A percentile compares a stretch with the other conserved stretches of the same genome.
Conservation (phyloP, 2,888 invertebrate genomes). For the Ornithoptera alexandrae region DNA sequence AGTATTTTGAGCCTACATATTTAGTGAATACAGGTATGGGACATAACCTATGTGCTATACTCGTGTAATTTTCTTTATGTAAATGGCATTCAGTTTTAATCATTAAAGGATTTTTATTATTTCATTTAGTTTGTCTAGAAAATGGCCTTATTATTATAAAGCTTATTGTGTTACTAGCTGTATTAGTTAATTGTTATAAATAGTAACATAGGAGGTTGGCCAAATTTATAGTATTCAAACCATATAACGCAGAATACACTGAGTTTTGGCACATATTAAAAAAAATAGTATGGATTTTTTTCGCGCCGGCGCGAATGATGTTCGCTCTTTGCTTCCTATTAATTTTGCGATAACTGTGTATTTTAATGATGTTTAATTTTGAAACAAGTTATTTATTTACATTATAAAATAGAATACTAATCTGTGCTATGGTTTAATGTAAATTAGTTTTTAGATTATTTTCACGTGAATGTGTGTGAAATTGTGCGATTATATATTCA, state of each 20-base stretch:
- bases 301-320: constrained; percentile 77
- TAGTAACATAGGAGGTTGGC: neutral
- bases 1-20: too few relatives aligned
- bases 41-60: too few relatives aligned
- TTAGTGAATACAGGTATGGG: too few relatives aligned
- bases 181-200: neutral
- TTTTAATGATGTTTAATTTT: constrained; percentile 32
- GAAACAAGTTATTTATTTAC: neutral
- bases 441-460: neutral
- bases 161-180: too few relatives aligned
- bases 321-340: constrained; percentile 38
- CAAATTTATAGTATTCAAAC: constrained; percentile 22
- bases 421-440: constrained; percentile 13
- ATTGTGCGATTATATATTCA: constrained; percentile 11
- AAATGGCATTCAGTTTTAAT: too few relatives aligned
- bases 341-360: constrained; percentile 27
- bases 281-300: constrained; percentile 65
- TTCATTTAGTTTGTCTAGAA: neutral
- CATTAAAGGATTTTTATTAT: too few relatives aligned
- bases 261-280: constrained; percentile 15
- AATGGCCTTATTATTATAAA: neutral
- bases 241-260: neutral
- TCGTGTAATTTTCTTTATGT: too few relatives aligned
- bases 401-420: constrained; percentile 1
- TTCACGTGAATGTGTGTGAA: neutral